Percentiles rank a stretch among this genome's conserved stretches.
These are phyloP conservation scores for Reticulitermes speratus DNA, from an alignment of 1,140 invertebrate genomes.

Conservation along the genomic window DNA sequence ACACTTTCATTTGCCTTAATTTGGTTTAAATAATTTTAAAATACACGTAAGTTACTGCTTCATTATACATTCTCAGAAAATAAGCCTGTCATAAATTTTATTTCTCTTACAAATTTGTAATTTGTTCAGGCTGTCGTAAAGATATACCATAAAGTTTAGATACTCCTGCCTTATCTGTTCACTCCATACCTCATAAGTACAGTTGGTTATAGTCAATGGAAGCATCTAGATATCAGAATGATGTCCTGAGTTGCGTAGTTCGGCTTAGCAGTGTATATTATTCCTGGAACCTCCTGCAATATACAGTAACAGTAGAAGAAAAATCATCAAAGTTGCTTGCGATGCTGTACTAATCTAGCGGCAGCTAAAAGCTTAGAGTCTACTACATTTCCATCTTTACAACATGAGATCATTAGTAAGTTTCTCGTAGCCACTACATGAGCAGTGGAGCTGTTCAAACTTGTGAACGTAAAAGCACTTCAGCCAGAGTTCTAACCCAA, in stretches of 20 bases:
- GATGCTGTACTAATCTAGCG: neutral
- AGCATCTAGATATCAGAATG: neutral
- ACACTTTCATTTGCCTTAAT: too few relatives aligned
- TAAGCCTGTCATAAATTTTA: neutral
- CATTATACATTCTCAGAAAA: too few relatives aligned
- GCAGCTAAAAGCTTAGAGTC: neutral
- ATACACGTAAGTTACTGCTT: too few relatives aligned
- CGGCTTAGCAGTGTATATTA: neutral
- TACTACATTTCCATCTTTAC: slow-evolving; percentile 2
- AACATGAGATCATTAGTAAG: slow-evolving; percentile 11
- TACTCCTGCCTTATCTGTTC: neutral
- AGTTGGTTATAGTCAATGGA: neutral
- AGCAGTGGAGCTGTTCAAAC: neutral
- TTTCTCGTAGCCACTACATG: neutral
- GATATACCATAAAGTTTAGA: neutral
- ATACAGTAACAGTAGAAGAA: neutral
- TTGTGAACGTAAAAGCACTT: slow-evolving; percentile 6
- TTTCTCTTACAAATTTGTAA: neutral
- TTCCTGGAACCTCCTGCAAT: neutral
- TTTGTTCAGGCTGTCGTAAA: neutral
- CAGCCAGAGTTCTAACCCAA: neutral
- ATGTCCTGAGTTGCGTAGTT: neutral
- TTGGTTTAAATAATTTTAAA: too few relatives aligned
- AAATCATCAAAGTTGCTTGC: neutral
- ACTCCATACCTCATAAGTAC: neutral